A percentile compares a stretch with the other conserved stretches of the same genome.
phyloP scores from a whole-genome alignment of 1,140 invertebrate genomes.

The Drosophila ercepeae region DNA sequence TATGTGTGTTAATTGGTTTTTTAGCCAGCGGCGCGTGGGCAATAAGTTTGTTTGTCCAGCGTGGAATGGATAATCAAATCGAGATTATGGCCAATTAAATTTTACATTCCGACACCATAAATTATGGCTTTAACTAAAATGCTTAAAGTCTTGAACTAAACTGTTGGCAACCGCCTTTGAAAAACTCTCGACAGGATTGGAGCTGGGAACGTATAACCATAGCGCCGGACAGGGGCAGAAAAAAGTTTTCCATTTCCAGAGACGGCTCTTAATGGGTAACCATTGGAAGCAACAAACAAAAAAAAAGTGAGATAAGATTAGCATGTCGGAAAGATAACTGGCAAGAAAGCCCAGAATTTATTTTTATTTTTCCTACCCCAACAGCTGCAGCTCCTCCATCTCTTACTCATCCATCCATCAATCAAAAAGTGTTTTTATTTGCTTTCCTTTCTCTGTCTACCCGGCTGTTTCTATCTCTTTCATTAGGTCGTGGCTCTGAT shows the following conservation, averaged over 20 bases:
- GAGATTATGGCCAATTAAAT: conserved; percentile 53
- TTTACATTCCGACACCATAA: conserved; percentile 15
- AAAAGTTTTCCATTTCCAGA: background rate
- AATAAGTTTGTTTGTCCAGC: conserved; percentile 12
- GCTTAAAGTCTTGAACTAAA: conserved; percentile 19
- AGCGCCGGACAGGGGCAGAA: no score
- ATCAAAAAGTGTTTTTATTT: conserved; percentile 43
- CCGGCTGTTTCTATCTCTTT: background rate
- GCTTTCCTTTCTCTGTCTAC: background rate
- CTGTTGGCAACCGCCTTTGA: conserved; percentile 1
- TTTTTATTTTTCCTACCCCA: conserved; percentile 19
- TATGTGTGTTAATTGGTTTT: conserved; percentile 62
- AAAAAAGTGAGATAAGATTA: conserved; percentile 22
- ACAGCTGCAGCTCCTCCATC: conserved; percentile 11
- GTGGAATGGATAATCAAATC: conserved; percentile 53
- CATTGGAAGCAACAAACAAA: background rate
- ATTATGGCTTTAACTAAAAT: background rate
- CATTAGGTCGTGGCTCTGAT: conserved; percentile 41
- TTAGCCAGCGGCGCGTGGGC: conserved; percentile 47
- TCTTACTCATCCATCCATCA: conserved; percentile 33
- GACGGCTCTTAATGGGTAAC: background rate
- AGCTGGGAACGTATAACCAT: no score
- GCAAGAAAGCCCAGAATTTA: conserved; percentile 5
- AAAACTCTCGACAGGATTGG: conserved; percentile 12
- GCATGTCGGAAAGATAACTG: conserved; percentile 3